A percentile compares a stretch with the other conserved stretches of the same genome.
phyloP scores from a whole-genome alignment of 2,797 vertebrate genomes.

The Danio albolineatus region DNA sequence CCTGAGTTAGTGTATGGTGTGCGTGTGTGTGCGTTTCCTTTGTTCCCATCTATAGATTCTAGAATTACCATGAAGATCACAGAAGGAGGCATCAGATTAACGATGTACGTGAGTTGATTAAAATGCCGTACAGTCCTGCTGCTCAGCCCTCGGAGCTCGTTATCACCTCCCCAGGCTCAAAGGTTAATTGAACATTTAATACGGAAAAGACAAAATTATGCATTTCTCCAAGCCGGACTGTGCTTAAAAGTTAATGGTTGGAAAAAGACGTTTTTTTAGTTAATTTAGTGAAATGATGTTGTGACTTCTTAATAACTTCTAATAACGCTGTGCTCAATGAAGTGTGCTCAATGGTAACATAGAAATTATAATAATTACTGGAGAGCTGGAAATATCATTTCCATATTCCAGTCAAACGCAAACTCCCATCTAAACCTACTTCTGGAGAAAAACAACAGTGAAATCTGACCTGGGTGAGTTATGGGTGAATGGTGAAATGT shows the following conservation, averaged over 20 bases:
- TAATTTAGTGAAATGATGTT: conserved; percentile 46
- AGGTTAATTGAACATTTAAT: conserved; percentile 63
- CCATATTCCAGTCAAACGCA: conserved; percentile 30
- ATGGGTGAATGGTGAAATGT: not conserved
- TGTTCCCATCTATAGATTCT: conserved; percentile 52
- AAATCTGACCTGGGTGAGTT: not conserved
- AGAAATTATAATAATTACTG: conserved; percentile 32
- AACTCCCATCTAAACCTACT: conserved; percentile 18
- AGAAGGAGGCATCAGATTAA: conserved; percentile 78
- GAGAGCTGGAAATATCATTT: conserved; percentile 20
- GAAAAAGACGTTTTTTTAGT: conserved; percentile 28
- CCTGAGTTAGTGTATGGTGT: not conserved
- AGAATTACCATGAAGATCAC: conserved; percentile 54
- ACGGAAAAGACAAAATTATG: conserved; percentile 26
- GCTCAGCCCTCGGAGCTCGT: conserved; percentile 64
- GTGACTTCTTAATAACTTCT: conserved; percentile 45
- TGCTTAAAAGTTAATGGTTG: conserved; percentile 48
- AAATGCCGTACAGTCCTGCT: conserved; percentile 67
- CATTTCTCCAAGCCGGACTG: conserved; percentile 21
- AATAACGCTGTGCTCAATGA: conserved; percentile 26
- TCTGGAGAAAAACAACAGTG: not conserved
- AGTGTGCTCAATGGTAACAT: conserved; percentile 17
- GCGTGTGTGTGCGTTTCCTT: conserved; percentile 52
- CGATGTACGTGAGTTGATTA: conserved; percentile 71
- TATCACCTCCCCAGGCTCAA: conserved; percentile 51